These are phyloP conservation scores for Coregonus clupeaformis DNA, from an alignment of 2,113 vertebrate species.

Conservation along the genomic window DNA sequence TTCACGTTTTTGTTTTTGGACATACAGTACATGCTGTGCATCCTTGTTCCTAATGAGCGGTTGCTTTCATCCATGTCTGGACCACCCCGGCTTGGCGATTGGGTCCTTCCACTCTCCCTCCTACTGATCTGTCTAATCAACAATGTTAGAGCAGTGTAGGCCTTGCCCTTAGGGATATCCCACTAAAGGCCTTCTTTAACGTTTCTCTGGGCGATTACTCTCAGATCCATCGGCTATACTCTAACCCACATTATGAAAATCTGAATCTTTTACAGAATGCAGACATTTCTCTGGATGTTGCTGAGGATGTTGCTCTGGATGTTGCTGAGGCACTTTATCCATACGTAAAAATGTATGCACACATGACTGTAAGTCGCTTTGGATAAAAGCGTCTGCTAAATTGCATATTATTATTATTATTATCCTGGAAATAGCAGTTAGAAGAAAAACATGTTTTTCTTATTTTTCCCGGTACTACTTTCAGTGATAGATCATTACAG, in stretches of 20 bases:
- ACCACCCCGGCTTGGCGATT: slow-evolving; percentile 45
- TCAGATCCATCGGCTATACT: slow-evolving; percentile 14
- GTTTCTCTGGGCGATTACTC: slow-evolving; percentile 20
- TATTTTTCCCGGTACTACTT: too few species aligned
- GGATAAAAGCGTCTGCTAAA: too few species aligned
- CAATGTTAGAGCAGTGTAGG: slow-evolving; percentile 57
- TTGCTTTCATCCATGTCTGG: too few species aligned
- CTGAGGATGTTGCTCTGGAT: slow-evolving; percentile 23
- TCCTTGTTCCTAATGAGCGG: too few species aligned
- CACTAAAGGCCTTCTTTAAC: slow-evolving; percentile 26
- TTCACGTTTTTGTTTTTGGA: too few species aligned
- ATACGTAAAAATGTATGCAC: too few species aligned
- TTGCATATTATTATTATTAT: too few species aligned
- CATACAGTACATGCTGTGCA: too few species aligned
- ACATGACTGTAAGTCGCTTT: too few species aligned
- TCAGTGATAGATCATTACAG: slow-evolving; percentile 46
- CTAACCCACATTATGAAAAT: not conserved
- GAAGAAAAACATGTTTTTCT: too few species aligned
- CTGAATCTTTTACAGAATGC: slow-evolving; percentile 25
- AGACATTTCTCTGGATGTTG: slow-evolving; percentile 23
- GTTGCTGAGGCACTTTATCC: slow-evolving; percentile 23
- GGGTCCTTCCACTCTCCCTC: slow-evolving; percentile 42
- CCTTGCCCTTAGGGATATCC: slow-evolving; percentile 22
- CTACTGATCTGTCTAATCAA: slow-evolving; percentile 62
- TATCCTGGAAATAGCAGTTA: too few species aligned